Evolutionary conservation across 1,140 invertebrate species (phyloP), one percentile per base, ranked within the genome.

Genomic region (Spodoptera litura): DNA sequence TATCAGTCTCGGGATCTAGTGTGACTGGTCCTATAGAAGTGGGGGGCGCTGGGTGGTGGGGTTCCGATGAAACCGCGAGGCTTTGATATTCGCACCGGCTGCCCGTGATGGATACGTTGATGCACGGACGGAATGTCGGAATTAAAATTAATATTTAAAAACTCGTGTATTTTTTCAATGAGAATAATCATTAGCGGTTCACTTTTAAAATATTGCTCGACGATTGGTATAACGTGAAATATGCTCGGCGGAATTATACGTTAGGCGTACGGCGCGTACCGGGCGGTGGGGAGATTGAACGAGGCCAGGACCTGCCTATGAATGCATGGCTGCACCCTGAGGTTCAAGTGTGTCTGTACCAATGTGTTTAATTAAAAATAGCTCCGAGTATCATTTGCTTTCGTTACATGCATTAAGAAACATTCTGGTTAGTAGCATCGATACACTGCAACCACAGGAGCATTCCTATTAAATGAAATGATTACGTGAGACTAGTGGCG

Each of bases 41-140:
- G 44, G 44, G 53, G 59, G 35, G 78, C 77, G 72, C 78, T 55
- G 72, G 44, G 51, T 15, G 80, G 82, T 73, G 72, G 66, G 68
- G 77, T 55, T 74, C 56, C 83, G 79, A 73, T 83, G 81, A 82
- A 87, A 87, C 84, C 85, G 78, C 84, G 83, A 76, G 78, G 83
- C 88, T 89, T 88, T 88, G 87, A 86, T 88, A 88, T 83, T 80
- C 66, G 80, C 83, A 79, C 72, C 73, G 70, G 72, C 52, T 73
- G 80, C 61, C 73, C 70, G 79, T 86, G 85, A 85, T 89, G 84
- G 85, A 89, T 89, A 86, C 84, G 83, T 83, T 82, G 81, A 78
- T 81, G 82, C 70, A 81, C 76, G 77, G 68, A 78, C 71, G 73
- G 58, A 64, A 71, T 76, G 62, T 62, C 31, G 70, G 61, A 58